Percentiles rank a stretch among this genome's conserved stretches.
Conservation (phyloP, 1,140 invertebrate species). For the Pseudomyrmex gracilis region DNA sequence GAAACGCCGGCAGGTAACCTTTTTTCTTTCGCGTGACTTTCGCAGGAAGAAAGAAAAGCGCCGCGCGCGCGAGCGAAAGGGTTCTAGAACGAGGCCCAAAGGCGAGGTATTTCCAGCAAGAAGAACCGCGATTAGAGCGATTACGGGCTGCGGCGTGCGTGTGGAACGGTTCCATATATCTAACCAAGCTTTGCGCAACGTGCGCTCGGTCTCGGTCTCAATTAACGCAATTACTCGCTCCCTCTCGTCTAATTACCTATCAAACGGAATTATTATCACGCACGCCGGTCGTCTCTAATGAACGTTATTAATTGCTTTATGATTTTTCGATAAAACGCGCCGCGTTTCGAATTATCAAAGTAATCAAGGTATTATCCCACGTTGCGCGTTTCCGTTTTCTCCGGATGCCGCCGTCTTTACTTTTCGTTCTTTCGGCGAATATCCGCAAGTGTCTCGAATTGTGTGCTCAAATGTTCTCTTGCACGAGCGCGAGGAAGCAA, state of each 20-base stretch:
- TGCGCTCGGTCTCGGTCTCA: conserved; percentile 74
- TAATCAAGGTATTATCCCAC: conserved; percentile 82
- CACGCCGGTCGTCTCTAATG: conserved; percentile 77
- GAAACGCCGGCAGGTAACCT: conserved; percentile 37
- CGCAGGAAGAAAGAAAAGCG: conserved; percentile 54
- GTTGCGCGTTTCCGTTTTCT: conserved; percentile 63
- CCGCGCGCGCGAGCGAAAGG: conserved; percentile 28
- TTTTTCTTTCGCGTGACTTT: conserved; percentile 51
- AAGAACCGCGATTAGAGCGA: conserved; percentile 70
- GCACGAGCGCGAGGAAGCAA: conserved; percentile 23
- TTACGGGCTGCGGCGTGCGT: conserved; percentile 68
- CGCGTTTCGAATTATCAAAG: conserved; percentile 24
- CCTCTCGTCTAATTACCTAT: conserved; percentile 82
- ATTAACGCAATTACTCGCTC: conserved; percentile 82
- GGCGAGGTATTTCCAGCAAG: conserved; percentile 59
- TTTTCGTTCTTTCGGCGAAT: not conserved
- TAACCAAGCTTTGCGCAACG: conserved; percentile 76
- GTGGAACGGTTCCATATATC: conserved; percentile 75
- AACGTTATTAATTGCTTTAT: conserved; percentile 85
- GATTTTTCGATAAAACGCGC: conserved; percentile 84
- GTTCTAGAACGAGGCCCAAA: conserved; percentile 18
- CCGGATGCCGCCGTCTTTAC: not conserved
- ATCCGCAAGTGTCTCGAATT: not conserved
- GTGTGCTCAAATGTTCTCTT: conserved; percentile 16
- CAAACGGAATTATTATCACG: conserved; percentile 81